Percentiles rank a stretch among this genome's conserved stretches.
These are phyloP conservation scores for Fistularia commersonii DNA, from an alignment of 2,797 vertebrate genomes.

Conservation along the genomic window DNA sequence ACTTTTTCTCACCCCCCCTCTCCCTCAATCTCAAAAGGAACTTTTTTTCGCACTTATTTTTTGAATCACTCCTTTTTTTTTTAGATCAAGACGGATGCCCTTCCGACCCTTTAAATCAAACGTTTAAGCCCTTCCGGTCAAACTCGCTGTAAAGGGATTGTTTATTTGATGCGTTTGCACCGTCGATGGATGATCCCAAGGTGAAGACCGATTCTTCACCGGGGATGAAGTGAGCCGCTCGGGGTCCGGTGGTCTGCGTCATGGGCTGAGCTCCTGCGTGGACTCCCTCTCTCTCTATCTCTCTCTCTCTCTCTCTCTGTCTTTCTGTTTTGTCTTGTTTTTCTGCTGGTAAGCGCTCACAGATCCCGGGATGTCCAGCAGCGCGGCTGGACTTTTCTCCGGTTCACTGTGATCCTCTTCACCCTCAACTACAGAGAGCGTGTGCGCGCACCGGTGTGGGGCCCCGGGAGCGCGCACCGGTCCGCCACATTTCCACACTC, in stretches of 20 bases:
- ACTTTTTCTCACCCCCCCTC: neutral
- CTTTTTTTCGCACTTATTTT: too few relatives aligned
- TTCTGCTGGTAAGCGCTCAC: too few relatives aligned
- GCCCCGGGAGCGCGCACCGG: constrained; percentile 13
- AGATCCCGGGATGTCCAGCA: constrained; percentile 50
- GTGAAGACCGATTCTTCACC: constrained; percentile 13
- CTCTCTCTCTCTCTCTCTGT: too few relatives aligned
- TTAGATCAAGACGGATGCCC: too few relatives aligned
- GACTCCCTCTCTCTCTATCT: constrained; percentile 10
- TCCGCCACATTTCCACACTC: constrained; percentile 1
- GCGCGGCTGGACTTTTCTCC: constrained; percentile 32
- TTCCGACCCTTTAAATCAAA: too few relatives aligned
- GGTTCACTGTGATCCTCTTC: constrained; percentile 9
- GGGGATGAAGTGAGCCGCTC: constrained; percentile 37
- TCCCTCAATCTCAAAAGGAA: too few relatives aligned
- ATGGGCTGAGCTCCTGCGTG: constrained; percentile 69
- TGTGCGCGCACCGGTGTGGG: constrained; percentile 3
- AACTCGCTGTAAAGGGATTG: too few relatives aligned
- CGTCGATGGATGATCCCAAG: constrained; percentile 37
- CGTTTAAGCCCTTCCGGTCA: too few relatives aligned
- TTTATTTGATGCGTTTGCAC: constrained; percentile 9
- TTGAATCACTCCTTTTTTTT: too few relatives aligned
- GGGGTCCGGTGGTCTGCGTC: constrained; percentile 52
- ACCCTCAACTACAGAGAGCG: too few relatives aligned
- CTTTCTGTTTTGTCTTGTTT: too few relatives aligned